Conservation (phyloP, 2,888 invertebrate genomes). For the Caenorhabditis doughertyi region DNA sequence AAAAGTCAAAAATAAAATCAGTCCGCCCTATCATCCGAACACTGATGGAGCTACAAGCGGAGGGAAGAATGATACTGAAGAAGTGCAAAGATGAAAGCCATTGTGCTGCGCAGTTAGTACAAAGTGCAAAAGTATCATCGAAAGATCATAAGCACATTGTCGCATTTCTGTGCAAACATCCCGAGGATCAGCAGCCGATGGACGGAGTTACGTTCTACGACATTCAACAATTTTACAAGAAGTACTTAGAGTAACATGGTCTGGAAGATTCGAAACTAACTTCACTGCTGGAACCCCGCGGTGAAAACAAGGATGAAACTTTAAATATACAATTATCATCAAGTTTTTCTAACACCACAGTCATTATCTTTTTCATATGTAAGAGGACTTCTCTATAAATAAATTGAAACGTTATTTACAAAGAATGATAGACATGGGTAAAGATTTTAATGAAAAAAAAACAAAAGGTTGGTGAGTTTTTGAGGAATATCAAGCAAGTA, state of each 20-base stretch:
- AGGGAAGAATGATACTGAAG: conserved; percentile 9
- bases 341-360: background rate
- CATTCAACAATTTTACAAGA: conserved; percentile 26
- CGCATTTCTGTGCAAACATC: conserved; percentile 33
- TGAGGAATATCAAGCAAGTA: background rate
- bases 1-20: conserved; percentile 7
- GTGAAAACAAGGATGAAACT: background rate
- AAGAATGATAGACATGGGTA: background rate
- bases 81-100: conserved; percentile 16
- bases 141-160: conserved; percentile 44
- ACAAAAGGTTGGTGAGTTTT: conserved; percentile 18
- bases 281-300: background rate
- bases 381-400: conserved; percentile 7
- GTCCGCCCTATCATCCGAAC: conserved; percentile 31
- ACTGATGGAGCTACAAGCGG: conserved; percentile 23
- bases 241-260: conserved; percentile 4
- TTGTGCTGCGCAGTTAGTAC: conserved; percentile 33
- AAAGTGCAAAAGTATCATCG: conserved; percentile 9
- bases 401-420: conserved; percentile 19
- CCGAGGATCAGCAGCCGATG: conserved; percentile 15
- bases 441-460: background rate
- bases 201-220: conserved; percentile 51
- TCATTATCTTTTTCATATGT: conserved; percentile 6
- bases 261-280: background rate
- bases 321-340: background rate